Percentiles rank a stretch among this genome's conserved stretches.
Evolutionary conservation across 1,140 invertebrate species (phyloP).

Genomic region (Calliopsis andreniformis): DNA sequence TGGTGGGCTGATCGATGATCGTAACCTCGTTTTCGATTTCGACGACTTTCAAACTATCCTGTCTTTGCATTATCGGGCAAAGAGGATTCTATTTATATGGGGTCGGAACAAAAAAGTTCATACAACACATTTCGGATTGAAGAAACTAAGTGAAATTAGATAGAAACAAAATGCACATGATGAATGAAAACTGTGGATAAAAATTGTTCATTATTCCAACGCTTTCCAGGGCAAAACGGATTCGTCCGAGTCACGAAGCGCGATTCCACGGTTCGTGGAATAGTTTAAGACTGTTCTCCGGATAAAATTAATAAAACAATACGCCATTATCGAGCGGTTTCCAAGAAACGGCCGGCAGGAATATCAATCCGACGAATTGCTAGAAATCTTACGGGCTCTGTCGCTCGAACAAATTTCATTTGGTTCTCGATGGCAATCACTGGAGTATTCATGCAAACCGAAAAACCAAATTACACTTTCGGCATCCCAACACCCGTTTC

Average conservation of each 20-base stretch:
- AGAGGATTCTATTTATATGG: too few species aligned
- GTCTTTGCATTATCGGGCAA: too few species aligned
- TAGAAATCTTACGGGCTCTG: constrained; percentile 45
- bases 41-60: too few species aligned
- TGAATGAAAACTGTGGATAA: too few species aligned
- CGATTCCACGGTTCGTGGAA: not conserved
- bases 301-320: constrained; percentile 75
- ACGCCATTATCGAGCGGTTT: constrained; percentile 64
- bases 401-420: constrained; percentile 73
- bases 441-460: constrained; percentile 70
- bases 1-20: not conserved
- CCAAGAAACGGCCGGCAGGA: constrained; percentile 58
- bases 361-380: constrained; percentile 72
- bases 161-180: too few species aligned
- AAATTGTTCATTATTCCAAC: too few species aligned
- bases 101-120: too few species aligned
- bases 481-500: too few species aligned
- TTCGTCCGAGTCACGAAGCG: too few species aligned
- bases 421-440: constrained; percentile 75
- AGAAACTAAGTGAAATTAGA: not conserved
- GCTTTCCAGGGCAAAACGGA: too few species aligned
- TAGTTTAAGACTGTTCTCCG: constrained; percentile 16
- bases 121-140: too few species aligned
- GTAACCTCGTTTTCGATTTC: not conserved
- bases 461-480: constrained; percentile 52